Percentiles rank a stretch among this genome's conserved stretches.
These are phyloP conservation scores for Diplodus puntazzo DNA, from an alignment of 2,797 vertebrate species.

Conservation along the genomic window DNA sequence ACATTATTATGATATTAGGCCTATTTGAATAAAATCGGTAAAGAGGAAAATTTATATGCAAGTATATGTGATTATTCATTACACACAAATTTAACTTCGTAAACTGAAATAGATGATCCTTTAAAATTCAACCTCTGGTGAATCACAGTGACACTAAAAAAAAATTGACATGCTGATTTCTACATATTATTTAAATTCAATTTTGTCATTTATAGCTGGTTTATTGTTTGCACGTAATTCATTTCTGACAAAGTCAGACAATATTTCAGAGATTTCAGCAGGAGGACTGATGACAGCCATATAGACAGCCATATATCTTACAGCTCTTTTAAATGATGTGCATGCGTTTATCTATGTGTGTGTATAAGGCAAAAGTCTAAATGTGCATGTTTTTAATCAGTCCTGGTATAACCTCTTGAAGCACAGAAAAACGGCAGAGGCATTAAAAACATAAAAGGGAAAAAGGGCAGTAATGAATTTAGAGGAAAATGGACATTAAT, in stretches of 20 bases:
- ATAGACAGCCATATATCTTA: constrained; percentile 43
- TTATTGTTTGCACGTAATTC: constrained; percentile 29
- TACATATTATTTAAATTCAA: constrained; percentile 17
- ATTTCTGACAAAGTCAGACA: constrained; percentile 24
- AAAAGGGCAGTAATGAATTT: constrained; percentile 99
- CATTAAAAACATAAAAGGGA: constrained; percentile 99
- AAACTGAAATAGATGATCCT: neutral
- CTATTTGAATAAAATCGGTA: no score
- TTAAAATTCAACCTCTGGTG: constrained; percentile 3
- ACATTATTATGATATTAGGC: neutral
- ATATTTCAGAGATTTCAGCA: constrained; percentile 33
- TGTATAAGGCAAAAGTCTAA: constrained; percentile 76
- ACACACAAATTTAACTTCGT: neutral
- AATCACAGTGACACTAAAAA: constrained; percentile 17
- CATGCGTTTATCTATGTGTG: constrained; percentile 40
- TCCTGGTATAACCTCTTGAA: constrained; percentile 94
- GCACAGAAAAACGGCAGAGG: constrained; percentile 93
- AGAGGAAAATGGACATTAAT: constrained; percentile 99
- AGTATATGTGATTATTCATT: neutral
- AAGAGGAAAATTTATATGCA: neutral
- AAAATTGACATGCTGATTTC: neutral
- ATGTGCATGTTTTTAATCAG: constrained; percentile 88
- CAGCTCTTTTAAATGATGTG: constrained; percentile 60
- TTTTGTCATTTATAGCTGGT: constrained; percentile 37
- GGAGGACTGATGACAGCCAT: constrained; percentile 32